These are phyloP conservation scores for Artemia sp. DNA, from an alignment of 2,888 invertebrate species.

Conservation along the genomic window DNA sequence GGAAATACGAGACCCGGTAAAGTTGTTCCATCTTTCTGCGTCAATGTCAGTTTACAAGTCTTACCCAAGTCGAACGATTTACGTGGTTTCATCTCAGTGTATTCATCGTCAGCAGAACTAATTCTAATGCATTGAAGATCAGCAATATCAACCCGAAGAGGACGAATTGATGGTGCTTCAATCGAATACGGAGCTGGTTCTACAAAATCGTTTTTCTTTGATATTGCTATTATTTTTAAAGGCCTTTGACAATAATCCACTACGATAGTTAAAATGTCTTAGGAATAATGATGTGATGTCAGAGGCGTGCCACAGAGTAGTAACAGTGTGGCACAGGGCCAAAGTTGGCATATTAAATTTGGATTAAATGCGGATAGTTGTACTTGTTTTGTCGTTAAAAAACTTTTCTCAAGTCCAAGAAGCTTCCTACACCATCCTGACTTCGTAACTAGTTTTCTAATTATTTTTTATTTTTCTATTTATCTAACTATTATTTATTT, in stretches of 20 bases:
- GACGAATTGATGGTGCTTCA: not conserved
- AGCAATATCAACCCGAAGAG: not conserved
- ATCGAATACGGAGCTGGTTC: not conserved
- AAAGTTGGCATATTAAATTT: no score
- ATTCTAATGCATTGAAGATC: not conserved
- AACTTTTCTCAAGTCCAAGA: no score
- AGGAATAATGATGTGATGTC: not conserved
- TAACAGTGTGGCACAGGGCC: no score
- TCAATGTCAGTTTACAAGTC: conserved; percentile 40
- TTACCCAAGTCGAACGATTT: conserved; percentile 30
- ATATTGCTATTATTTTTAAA: not conserved
- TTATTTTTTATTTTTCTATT: no score
- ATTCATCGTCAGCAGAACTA: not conserved
- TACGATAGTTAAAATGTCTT: not conserved
- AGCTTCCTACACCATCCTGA: no score
- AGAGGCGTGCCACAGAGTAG: no score
- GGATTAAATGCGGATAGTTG: no score
- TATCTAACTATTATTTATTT: no score
- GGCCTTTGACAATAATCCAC: not conserved
- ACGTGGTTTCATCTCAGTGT: conserved; percentile 28
- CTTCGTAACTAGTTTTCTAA: no score
- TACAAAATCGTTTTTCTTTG: not conserved
- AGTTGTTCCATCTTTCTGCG: conserved; percentile 50
- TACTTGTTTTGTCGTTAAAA: no score
- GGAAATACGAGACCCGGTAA: conserved; percentile 72